These are phyloP conservation scores for Luehdorfia chinensis DNA, from an alignment of 1,140 invertebrate genomes.

Conservation along the genomic window DNA sequence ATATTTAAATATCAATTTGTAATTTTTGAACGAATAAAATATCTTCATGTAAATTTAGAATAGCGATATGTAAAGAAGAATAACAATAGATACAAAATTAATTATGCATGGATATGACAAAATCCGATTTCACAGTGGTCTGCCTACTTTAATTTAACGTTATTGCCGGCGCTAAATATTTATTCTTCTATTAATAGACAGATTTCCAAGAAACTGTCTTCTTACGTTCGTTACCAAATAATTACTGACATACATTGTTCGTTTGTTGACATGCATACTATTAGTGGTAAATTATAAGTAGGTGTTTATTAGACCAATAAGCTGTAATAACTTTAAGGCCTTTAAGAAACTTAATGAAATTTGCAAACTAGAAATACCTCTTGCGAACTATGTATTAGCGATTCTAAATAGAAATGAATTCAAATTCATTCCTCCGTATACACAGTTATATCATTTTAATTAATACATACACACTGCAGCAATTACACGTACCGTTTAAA, in stretches of 20 bases:
- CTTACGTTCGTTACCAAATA: too few relatives aligned
- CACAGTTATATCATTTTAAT: slow-evolving; percentile 31
- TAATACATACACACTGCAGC: slow-evolving; percentile 28
- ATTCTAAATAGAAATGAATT: slow-evolving; percentile 37
- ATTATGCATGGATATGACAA: slow-evolving; percentile 15
- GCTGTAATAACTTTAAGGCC: slow-evolving; percentile 10
- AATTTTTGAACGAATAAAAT: slow-evolving; percentile 12
- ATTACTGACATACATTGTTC: too few relatives aligned
- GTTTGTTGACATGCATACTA: not conserved
- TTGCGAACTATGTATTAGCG: not conserved
- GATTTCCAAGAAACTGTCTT: slow-evolving; percentile 9
- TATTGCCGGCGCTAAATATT: slow-evolving; percentile 14
- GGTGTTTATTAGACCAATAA: slow-evolving; percentile 1
- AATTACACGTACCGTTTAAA: too few relatives aligned
- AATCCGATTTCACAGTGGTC: slow-evolving; percentile 8
- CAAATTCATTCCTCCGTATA: slow-evolving; percentile 36
- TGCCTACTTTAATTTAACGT: slow-evolving; percentile 15
- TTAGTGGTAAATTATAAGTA: slow-evolving; percentile 1
- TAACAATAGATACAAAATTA: slow-evolving; percentile 15
- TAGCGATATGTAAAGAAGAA: too few relatives aligned
- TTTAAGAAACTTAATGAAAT: slow-evolving; percentile 16
- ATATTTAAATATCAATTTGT: too few relatives aligned
- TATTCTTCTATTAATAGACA: slow-evolving; percentile 12
- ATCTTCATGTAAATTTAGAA: not conserved
- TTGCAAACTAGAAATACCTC: slow-evolving; percentile 15